These are phyloP conservation scores for Seriola aureovittata DNA, from an alignment of 2,113 vertebrate genomes.

Conservation along the genomic window DNA sequence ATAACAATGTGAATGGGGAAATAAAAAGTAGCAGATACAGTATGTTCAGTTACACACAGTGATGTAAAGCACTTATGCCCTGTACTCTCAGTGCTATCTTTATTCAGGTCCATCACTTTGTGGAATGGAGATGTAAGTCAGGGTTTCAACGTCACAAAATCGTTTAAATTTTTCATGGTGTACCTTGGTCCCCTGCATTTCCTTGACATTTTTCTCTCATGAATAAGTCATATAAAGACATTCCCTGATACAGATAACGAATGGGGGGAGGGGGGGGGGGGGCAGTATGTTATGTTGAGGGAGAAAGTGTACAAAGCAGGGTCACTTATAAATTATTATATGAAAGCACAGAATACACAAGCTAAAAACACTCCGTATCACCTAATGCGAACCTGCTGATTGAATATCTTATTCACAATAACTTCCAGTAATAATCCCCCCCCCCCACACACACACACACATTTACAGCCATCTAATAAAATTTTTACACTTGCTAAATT, in stretches of 20 bases:
- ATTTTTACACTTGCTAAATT: too few relatives aligned
- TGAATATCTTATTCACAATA: too few relatives aligned
- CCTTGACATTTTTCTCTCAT: conserved; percentile 41
- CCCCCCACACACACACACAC: too few relatives aligned
- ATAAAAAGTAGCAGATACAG: neutral
- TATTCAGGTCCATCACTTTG: conserved; percentile 9
- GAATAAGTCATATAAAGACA: conserved; percentile 51
- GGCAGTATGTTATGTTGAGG: neutral
- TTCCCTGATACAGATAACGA: neutral
- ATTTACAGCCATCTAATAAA: too few relatives aligned
- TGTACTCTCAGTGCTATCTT: neutral
- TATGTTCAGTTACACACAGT: neutral
- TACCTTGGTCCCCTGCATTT: conserved; percentile 19
- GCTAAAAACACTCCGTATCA: neutral
- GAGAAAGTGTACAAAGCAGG: neutral
- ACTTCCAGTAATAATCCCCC: too few relatives aligned
- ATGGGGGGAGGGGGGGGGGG: too few relatives aligned
- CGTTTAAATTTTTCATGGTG: conserved; percentile 44
- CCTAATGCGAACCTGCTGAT: too few relatives aligned
- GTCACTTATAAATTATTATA: conserved; percentile 8
- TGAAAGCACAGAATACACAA: neutral
- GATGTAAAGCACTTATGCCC: neutral
- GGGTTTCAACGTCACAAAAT: conserved; percentile 2
- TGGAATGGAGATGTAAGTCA: neutral
- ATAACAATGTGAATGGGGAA: neutral